A percentile compares a stretch with the other conserved stretches of the same genome.
These are phyloP conservation scores for Mesorhabditis spiculigera DNA, from an alignment of 2,888 invertebrate species.

Conservation along the genomic window DNA sequence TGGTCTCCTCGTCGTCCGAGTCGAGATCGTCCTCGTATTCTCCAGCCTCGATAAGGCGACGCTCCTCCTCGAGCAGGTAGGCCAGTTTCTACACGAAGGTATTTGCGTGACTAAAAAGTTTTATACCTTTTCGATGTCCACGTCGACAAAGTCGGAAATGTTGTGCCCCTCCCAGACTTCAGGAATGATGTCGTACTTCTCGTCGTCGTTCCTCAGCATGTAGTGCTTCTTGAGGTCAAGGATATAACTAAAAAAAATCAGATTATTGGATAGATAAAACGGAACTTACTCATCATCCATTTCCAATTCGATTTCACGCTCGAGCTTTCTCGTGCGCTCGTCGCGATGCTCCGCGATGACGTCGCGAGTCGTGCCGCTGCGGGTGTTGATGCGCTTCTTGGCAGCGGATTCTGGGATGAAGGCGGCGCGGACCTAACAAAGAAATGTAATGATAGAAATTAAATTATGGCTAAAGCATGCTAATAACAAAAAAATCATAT, in stretches of 20 bases:
- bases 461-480: not conserved
- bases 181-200: slow-evolving; percentile 84
- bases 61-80: slow-evolving; percentile 84
- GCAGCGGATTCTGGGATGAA: slow-evolving; percentile 69
- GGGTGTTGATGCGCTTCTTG: slow-evolving; percentile 17
- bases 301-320: slow-evolving; percentile 88
- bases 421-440: slow-evolving; percentile 63
- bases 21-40: slow-evolving; percentile 83
- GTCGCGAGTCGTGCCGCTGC: slow-evolving; percentile 5
- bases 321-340: slow-evolving; percentile 60
- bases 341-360: slow-evolving; percentile 50
- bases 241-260: slow-evolving; percentile 30
- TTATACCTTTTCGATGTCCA: slow-evolving; percentile 69
- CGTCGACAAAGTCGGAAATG: slow-evolving; percentile 94
- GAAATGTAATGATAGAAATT: not conserved
- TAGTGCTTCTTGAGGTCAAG: slow-evolving; percentile 65
- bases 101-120: slow-evolving; percentile 10
- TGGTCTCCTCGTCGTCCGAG: slow-evolving; percentile 79
- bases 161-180: slow-evolving; percentile 98
- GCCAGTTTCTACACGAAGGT: slow-evolving; percentile 72
- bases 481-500: slow-evolving; percentile 9
- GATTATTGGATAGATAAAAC: slow-evolving; percentile 58
- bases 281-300: slow-evolving; percentile 90
- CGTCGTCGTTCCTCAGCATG: slow-evolving; percentile 77
- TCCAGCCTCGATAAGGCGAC: slow-evolving; percentile 78